phyloP scores from a whole-genome alignment of 92 coral and sea anemone genomes.

The Siderastrea radians region DNA sequence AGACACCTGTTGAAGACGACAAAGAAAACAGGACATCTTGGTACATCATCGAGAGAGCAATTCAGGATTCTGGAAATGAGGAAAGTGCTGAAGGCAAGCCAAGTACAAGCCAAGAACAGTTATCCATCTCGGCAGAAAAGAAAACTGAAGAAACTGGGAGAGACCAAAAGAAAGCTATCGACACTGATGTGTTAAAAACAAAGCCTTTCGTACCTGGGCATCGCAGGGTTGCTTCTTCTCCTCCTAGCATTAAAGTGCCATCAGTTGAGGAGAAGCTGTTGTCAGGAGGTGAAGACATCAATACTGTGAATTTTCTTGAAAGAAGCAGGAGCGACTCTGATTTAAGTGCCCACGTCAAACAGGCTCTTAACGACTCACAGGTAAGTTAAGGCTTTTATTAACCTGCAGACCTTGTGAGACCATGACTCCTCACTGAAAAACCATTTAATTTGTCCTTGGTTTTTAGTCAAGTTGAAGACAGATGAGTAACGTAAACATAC shows the following conservation, averaged over 20 bases:
- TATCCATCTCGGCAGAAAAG: background rate
- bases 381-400: slow-evolving; percentile 29
- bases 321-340: slow-evolving; percentile 76
- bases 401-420: background rate
- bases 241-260: slow-evolving; percentile 50
- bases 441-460: too few relatives aligned
- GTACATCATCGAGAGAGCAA: background rate
- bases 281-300: background rate
- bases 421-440: too few relatives aligned
- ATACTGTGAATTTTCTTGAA: slow-evolving; percentile 11
- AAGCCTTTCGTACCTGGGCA: slow-evolving; percentile 69
- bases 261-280: slow-evolving; percentile 2
- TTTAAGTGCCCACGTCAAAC: slow-evolving; percentile 33
- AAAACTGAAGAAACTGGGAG: slow-evolving; percentile 9
- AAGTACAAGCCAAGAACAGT: background rate
- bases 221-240: slow-evolving; percentile 80
- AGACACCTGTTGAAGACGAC: background rate
- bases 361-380: slow-evolving; percentile 26
- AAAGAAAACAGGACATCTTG: background rate
- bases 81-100: background rate
- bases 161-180: background rate
- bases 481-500: too few relatives aligned
- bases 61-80: slow-evolving; percentile 1
- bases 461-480: too few relatives aligned
- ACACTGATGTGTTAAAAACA: background rate